phyloP scores from a whole-genome alignment of 2,888 invertebrate species.

The Drosophila mimetica region DNA sequence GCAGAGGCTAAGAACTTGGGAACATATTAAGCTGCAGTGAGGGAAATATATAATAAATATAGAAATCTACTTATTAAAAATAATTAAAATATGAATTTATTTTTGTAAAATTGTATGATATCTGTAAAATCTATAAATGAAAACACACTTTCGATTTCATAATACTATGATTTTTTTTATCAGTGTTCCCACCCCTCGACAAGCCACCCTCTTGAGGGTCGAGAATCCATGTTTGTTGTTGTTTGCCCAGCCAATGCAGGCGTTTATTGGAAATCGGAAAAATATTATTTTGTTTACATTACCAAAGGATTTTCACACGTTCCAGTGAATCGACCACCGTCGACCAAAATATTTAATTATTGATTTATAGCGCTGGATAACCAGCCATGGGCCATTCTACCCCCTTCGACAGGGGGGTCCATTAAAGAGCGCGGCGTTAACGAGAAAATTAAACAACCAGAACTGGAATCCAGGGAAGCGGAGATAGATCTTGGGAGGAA shows the following conservation, averaged over 20 bases:
- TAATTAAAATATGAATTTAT: too few relatives aligned
- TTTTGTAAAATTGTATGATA: too few relatives aligned
- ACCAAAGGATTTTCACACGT: conserved; percentile 77
- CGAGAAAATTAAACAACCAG: conserved; percentile 62
- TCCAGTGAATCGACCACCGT: conserved; percentile 40
- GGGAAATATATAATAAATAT: background rate
- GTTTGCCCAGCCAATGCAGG: conserved; percentile 38
- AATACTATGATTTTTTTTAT: background rate
- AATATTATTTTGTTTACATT: conserved; percentile 67
- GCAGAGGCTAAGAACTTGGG: background rate
- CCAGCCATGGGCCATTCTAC: conserved; percentile 22
- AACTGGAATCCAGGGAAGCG: conserved; percentile 22
- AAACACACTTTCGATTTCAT: too few relatives aligned
- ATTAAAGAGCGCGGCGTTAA: conserved; percentile 68
- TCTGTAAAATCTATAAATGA: too few relatives aligned
- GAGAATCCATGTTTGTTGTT: conserved; percentile 49
- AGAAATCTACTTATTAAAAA: too few relatives aligned
- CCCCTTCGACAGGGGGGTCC: conserved; percentile 31
- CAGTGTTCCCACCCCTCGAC: conserved; percentile 4
- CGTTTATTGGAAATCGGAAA: conserved; percentile 62
- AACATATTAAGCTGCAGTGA: conserved; percentile 3
- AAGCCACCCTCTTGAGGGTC: conserved; percentile 9
- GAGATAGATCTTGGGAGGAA: conserved; percentile 26
- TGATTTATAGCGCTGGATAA: conserved; percentile 62
- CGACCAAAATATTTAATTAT: conserved; percentile 61